These are phyloP conservation scores for Steinernema khuongi DNA, from an alignment of 1,140 invertebrate genomes.

Conservation along the genomic window DNA sequence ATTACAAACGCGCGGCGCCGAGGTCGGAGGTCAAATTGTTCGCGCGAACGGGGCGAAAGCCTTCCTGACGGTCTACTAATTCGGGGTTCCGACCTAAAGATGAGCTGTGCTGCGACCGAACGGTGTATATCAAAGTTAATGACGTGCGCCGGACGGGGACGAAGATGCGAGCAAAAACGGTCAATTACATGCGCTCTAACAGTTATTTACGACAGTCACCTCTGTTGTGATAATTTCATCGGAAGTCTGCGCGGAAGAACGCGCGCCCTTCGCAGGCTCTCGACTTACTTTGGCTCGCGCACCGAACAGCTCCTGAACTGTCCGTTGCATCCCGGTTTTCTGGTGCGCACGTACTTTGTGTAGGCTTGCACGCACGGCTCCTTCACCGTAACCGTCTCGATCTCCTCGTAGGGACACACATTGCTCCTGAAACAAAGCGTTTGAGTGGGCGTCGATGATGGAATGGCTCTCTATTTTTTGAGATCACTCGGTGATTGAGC, in stretches of 20 bases:
- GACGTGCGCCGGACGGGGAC: conserved; percentile 13
- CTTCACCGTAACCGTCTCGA: conserved; percentile 51
- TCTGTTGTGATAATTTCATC: conserved; percentile 17
- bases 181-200: conserved; percentile 13
- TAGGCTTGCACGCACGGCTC: conserved; percentile 56
- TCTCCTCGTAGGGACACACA: conserved; percentile 55
- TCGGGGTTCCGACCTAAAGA: conserved; percentile 8
- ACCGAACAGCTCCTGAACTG: conserved; percentile 43
- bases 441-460: background rate
- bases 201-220: conserved; percentile 8
- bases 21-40: conserved; percentile 6
- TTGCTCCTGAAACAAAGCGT: conserved; percentile 46
- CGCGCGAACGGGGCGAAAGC: background rate
- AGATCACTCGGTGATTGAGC: background rate
- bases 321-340: conserved; percentile 53
- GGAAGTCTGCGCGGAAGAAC: background rate
- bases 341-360: conserved; percentile 50
- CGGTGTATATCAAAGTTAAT: conserved; percentile 4
- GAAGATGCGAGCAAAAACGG: conserved; percentile 18
- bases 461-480: background rate
- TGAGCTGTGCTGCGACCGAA: background rate
- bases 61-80: conserved; percentile 6
- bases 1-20: conserved; percentile 1
- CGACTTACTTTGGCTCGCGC: conserved; percentile 53
- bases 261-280: background rate